These are phyloP conservation scores for Harpagoxenus sublaevis DNA, from an alignment of 2,888 invertebrate genomes.

Conservation along the genomic window DNA sequence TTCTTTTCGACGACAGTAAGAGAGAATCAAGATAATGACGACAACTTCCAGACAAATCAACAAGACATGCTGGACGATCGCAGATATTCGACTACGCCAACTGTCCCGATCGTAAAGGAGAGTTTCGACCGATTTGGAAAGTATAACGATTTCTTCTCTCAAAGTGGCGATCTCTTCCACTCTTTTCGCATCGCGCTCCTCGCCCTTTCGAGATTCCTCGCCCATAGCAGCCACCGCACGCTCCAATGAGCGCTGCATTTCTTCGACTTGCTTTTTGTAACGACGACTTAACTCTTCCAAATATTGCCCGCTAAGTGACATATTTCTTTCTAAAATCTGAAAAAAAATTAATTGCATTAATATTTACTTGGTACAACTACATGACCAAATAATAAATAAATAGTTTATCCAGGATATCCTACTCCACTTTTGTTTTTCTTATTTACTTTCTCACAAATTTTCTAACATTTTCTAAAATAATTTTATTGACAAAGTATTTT, in stretches of 20 bases:
- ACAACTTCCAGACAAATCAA: slow-evolving; percentile 87
- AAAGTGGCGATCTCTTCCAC: slow-evolving; percentile 92
- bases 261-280: slow-evolving; percentile 98
- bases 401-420: neutral
- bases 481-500: neutral
- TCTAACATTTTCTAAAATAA: neutral
- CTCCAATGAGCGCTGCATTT: slow-evolving; percentile 95
- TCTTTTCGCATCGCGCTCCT: slow-evolving; percentile 92
- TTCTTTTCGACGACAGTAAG: slow-evolving; percentile 86
- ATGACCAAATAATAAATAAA: slow-evolving; percentile 3
- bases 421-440: neutral
- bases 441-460: neutral
- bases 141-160: slow-evolving; percentile 89
- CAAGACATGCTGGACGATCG: slow-evolving; percentile 87
- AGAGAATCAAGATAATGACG: slow-evolving; percentile 87
- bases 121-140: slow-evolving; percentile 89
- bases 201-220: slow-evolving; percentile 90
- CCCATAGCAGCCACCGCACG: slow-evolving; percentile 92
- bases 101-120: slow-evolving; percentile 89
- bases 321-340: slow-evolving; percentile 97
- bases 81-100: slow-evolving; percentile 89
- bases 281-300: slow-evolving; percentile 97
- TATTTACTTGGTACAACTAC: neutral
- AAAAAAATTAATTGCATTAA: slow-evolving; percentile 17
- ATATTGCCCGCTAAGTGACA: slow-evolving; percentile 98